Base-by-base conservation (phyloP, 2,113 vertebrate species). In the Lepisosteus oculatus region DNA sequence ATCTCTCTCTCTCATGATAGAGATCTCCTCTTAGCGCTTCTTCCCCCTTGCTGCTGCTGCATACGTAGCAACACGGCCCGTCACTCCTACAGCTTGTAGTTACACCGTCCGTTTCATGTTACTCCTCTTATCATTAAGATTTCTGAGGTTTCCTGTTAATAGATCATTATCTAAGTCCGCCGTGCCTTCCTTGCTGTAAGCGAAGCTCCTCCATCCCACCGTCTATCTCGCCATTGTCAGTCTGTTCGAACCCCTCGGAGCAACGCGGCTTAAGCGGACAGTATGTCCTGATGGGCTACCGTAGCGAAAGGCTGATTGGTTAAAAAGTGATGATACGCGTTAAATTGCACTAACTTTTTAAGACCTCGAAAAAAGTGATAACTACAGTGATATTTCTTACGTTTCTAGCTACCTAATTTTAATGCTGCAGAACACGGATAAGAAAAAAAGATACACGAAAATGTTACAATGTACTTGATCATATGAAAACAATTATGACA, bases 11-110 rank as follows among this genome's bases (percentile, higher is more conserved):
- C 81, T 86, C 85, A 81, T 83, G 79, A 77, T 78, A 83, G 71
- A 79, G 88, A 84, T 72, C 68, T 73, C 45, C 72, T 61, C 56
- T 76, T 62, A 55, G 65, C 68, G 62, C 61, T 5, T 65, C 41
- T 62, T 73, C 61, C 72, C 68, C 43, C n/a, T 66, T 64, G 67
- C 43, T 76, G 62, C 81, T 82, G 81, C 71, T 88, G 86, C 85
- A 79, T 78, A 89, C 90, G 89, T 86, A 86, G 88, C 88, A 89
- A 79, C 84, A 73, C 82, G 78, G 79, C 81, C 68, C 63, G 6
- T 43, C 47, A 9, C 47, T 51, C 47, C 74, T 76, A 76, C 76
- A 80, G 17, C 17, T 29, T 29, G 17, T 29, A 29, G 17, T 76
- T 69, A 79, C 62, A 74, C 43, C 42, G 67, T 74, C 75, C 77